Conservation (phyloP, 2,888 invertebrate genomes). For the Andrena marginata region DNA sequence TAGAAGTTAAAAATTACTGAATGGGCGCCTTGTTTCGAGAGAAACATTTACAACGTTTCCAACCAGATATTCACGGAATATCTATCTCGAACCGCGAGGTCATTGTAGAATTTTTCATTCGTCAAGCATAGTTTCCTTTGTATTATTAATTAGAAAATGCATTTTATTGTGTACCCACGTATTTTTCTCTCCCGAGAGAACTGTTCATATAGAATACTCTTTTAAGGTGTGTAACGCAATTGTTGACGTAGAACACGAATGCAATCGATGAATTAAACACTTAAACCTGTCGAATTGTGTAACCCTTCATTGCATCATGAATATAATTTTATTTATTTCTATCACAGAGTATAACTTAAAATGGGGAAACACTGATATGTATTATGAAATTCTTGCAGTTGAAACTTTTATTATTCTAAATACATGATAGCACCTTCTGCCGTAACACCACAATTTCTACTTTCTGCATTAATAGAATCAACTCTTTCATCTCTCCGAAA, state of each 20-base stretch:
- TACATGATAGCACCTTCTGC: no score
- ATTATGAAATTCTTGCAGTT: no score
- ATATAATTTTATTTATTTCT: neutral
- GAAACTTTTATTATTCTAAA: no score
- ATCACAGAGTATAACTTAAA: no score
- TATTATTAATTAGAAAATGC: conserved; percentile 20
- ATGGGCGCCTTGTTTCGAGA: conserved; percentile 6
- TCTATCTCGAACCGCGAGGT: neutral
- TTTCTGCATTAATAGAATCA: no score
- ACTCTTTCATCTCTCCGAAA: no score
- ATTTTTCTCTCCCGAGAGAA: conserved; percentile 13
- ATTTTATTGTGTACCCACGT: neutral
- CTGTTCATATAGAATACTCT: neutral
- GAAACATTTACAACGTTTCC: neutral
- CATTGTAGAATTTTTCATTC: neutral
- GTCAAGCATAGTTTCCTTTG: neutral
- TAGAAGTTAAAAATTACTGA: conserved; percentile 7
- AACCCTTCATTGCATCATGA: neutral
- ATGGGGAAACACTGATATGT: no score
- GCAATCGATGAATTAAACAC: neutral
- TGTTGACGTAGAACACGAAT: neutral
- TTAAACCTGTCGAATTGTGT: neutral
- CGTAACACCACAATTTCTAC: no score
- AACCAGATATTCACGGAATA: neutral
- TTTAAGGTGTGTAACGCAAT: conserved; percentile 4